Base-by-base conservation (phyloP, 2,797 vertebrate genomes). In the Taenioides sp. region DNA sequence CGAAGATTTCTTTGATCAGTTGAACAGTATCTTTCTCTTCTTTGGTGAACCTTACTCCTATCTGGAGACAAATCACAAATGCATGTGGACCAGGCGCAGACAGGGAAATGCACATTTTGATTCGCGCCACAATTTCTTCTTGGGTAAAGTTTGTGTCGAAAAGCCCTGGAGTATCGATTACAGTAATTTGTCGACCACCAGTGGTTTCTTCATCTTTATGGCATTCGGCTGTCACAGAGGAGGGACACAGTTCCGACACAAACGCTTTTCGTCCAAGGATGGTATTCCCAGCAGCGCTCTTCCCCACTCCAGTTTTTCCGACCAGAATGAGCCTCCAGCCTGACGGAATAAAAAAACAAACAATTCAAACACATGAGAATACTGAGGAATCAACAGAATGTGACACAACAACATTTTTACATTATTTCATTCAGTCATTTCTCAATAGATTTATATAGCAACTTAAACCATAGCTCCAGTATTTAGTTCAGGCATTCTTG, bases 261-360 rank as follows among this genome's bases (percentile, higher is more conserved):
- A 89, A 89, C 3, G 77, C 81, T 14, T 83, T 73, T n/a, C 72
- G 68, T 18, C 83, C 80, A 23, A 88, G 67, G 73, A 86, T 82
- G 70, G 86, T 88, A 76, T 87, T 89, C 67, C 83, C 87, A 7
- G 77, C 49, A 0, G 83, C 83, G 1, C 84, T 89, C 80, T 89
- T 88, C n/a, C 86, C 88, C 22, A 85, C 84, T 50, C 88, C 84
- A 0, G 77, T 90, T 75, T 43, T 88, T 88, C 86, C 84, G 0
- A 87, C 81, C 7, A 88, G 78, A 78, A 88, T 63, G 47, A 90
- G 75, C 57, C 86, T 81, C 52, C 63, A 72, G 67, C 83, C 85
- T 83, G 78, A 75, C 7, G 1, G 79, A 82, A 62, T 85, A 57
- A 81, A 81, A 74, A 71, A 28, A 2, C 4, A 27, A 34, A 34